A percentile compares a stretch with the other conserved stretches of the same genome.
Evolutionary conservation across 2,888 invertebrate species (phyloP).

Genomic region (Troides helena): DNA sequence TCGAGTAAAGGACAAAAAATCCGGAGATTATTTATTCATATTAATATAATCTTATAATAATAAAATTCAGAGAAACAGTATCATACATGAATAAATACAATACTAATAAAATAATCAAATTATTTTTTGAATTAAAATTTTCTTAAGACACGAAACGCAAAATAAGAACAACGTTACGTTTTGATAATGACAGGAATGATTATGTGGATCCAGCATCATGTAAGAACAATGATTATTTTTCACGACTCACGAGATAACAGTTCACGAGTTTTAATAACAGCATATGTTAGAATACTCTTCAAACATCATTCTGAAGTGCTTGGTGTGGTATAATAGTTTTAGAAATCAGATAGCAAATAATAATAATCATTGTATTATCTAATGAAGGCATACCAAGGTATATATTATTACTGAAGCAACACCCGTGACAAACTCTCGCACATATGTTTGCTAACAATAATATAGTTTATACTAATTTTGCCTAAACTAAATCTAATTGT

Average conservation of each 20-base stretch:
- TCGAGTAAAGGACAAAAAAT: too few species aligned
- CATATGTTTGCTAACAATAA: slow-evolving; percentile 63
- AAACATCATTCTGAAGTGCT: slow-evolving; percentile 5
- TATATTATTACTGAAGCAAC: slow-evolving; percentile 58
- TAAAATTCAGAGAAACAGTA: slow-evolving; percentile 79
- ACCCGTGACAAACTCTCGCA: slow-evolving; percentile 55
- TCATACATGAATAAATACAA: slow-evolving; percentile 80
- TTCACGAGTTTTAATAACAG: slow-evolving; percentile 43
- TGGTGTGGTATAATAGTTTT: slow-evolving; percentile 29
- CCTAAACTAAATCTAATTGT: slow-evolving; percentile 70
- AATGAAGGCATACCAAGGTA: slow-evolving; percentile 71
- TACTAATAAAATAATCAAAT: slow-evolving; percentile 72
- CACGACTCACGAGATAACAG: slow-evolving; percentile 44
- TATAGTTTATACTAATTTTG: slow-evolving; percentile 61
- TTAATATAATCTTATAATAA: slow-evolving; percentile 75
- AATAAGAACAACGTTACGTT: slow-evolving; percentile 56
- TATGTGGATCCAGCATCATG: slow-evolving; percentile 59
- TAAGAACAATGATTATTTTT: background rate
- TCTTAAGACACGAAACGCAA: slow-evolving; percentile 51
- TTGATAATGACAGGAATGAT: slow-evolving; percentile 70
- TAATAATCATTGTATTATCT: slow-evolving; percentile 49
- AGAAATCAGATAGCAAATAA: slow-evolving; percentile 42
- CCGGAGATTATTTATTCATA: slow-evolving; percentile 56
- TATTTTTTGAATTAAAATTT: slow-evolving; percentile 53
- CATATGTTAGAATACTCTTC: slow-evolving; percentile 37